Evolutionary conservation across 2,113 vertebrate genomes (phyloP).

Genomic region (Phyllostomus hastatus): DNA sequence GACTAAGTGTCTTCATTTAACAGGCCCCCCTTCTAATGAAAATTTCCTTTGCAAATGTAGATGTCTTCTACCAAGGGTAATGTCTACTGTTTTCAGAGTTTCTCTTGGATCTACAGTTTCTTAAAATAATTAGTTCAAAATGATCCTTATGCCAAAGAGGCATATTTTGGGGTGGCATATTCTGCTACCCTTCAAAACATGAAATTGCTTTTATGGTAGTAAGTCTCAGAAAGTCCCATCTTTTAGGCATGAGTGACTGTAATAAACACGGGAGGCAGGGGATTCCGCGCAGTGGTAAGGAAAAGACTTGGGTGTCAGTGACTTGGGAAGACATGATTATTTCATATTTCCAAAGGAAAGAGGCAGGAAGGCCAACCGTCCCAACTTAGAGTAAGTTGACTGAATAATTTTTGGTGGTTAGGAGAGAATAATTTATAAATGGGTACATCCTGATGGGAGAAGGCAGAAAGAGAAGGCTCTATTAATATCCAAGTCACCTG

Average conservation of each 20-base stretch:
- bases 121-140: background rate
- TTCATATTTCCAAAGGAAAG: slow-evolving; percentile 22
- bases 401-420: slow-evolving; percentile 1
- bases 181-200: background rate
- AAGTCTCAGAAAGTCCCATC: background rate
- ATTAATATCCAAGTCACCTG: slow-evolving; percentile 43
- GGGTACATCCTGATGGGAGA: slow-evolving; percentile 39
- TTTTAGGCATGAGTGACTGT: background rate
- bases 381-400: background rate
- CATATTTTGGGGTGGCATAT: background rate
- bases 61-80: background rate
- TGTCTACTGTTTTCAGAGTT: background rate
- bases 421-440: slow-evolving; percentile 35
- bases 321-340: background rate
- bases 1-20: background rate
- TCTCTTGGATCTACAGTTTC: background rate
- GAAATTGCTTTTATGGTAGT: background rate
- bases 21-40: background rate
- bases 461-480: slow-evolving; percentile 44
- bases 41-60: background rate
- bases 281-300: background rate
- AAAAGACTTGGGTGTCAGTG: background rate
- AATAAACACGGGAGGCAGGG: background rate
- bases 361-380: background rate
- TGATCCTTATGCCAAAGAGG: background rate